A percentile compares a stretch with the other conserved stretches of the same genome.
These are phyloP conservation scores for Lagopus muta DNA, from an alignment of 2,113 vertebrate genomes.

Conservation along the genomic window DNA sequence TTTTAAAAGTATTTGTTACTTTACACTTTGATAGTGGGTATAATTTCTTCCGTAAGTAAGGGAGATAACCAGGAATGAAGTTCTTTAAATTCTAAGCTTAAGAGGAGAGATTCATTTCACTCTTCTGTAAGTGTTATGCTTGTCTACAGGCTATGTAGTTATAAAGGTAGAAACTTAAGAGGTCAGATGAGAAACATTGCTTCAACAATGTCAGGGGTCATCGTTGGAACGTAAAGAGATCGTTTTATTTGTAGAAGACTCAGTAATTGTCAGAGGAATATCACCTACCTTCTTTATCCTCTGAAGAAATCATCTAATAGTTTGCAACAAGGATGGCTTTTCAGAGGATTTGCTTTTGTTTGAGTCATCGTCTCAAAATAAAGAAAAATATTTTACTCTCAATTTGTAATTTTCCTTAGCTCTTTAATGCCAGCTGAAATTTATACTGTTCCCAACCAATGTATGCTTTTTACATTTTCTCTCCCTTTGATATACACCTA, in stretches of 20 bases:
- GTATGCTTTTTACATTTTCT: neutral
- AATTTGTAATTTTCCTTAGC: constrained; percentile 18
- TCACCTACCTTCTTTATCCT: neutral
- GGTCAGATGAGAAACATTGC: constrained; percentile 18
- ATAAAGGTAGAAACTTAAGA: constrained; percentile 27
- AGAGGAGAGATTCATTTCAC: neutral
- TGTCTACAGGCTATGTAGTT: neutral
- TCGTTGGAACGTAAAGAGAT: constrained; percentile 18
- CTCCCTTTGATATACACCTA: neutral
- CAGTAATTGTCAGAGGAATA: constrained; percentile 25
- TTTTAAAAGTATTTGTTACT: neutral
- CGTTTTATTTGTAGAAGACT: neutral
- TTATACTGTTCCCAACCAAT: neutral
- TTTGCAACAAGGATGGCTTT: constrained; percentile 49
- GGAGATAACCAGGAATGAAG: neutral
- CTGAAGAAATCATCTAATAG: constrained; percentile 49
- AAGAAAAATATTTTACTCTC: constrained; percentile 19
- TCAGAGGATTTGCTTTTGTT: constrained; percentile 28
- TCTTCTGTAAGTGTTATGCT: neutral
- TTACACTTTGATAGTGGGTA: neutral
- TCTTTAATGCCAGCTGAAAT: neutral
- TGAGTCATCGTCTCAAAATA: neutral
- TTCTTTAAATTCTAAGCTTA: neutral
- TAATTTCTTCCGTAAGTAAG: neutral
- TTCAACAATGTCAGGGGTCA: neutral